Evolutionary conservation across 2,113 vertebrate species (phyloP).

Genomic region (Sorex araneus): DNA sequence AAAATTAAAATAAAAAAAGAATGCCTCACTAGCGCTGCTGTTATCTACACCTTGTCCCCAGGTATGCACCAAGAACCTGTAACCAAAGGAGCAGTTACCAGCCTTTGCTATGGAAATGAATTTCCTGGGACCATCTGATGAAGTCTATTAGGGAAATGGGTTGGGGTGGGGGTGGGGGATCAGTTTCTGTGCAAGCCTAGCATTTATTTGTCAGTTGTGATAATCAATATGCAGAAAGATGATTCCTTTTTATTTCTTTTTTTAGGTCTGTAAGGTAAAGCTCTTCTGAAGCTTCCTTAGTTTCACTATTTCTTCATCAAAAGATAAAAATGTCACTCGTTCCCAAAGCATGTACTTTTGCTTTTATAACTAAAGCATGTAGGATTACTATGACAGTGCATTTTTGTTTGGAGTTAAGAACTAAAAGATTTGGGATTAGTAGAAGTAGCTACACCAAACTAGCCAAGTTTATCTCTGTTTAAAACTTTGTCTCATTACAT

Average conservation of each 20-base stretch:
- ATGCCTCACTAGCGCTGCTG: background rate
- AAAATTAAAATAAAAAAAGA: too few species aligned
- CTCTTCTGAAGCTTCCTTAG: background rate
- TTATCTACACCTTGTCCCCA: too few species aligned
- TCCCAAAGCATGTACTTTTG: background rate
- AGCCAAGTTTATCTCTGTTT: background rate
- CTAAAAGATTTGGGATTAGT: background rate
- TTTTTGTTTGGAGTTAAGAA: constrained; percentile 22
- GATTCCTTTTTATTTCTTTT: background rate
- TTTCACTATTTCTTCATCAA: background rate
- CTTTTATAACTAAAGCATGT: background rate
- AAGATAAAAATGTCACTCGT: background rate
- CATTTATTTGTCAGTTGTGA: background rate
- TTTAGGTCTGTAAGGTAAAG: background rate
- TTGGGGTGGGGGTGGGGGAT: background rate
- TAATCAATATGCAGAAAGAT: background rate
- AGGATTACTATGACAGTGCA: background rate
- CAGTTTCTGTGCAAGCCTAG: background rate
- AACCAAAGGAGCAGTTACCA: background rate
- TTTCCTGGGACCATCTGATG: background rate
- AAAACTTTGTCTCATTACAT: background rate
- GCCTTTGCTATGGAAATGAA: background rate
- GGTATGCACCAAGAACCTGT: background rate
- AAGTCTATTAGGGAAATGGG: background rate
- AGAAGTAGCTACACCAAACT: background rate